Evolutionary conservation across 2,888 invertebrate genomes (phyloP), one percentile per base, ranked within the genome.

Genomic region (Ophonus ardosiacus): DNA sequence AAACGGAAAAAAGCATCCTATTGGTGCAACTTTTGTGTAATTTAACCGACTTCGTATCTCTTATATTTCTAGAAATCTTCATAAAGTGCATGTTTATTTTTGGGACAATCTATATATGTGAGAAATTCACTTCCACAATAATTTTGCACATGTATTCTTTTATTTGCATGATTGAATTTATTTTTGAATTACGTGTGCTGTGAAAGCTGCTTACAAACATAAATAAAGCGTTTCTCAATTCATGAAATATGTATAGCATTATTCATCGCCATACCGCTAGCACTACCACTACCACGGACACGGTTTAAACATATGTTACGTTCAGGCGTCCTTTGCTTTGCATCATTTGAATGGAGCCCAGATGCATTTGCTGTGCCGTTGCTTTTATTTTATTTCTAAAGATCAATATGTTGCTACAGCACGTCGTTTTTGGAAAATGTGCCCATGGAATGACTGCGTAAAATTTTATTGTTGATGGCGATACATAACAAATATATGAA

Each of bases 211-310:
- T 76, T 56, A 56, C 76, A 51, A 21, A 76, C 40, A 71, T 71
- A 71, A 71, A 71, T 71, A 71, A 71, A 71, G 18, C 51, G 40
- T 76, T 76, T 76, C 76, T 76, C 76, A 76, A 76, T 76, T 76
- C 76, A 76, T 76, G 76, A 76, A 76, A 76, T 76, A 76, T 76
- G 43, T 76, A 76, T 56, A 21, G 21, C n/a, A 76, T 76, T 76
- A 56, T 76, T 76, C 76, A 76, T 76, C 51, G 51, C 17, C 56
- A 56, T 31, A 5, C 31, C 31, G 6, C 31, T 31, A 5, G 5
- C 24, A 24, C 3, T 24, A 24, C 24, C 31, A 31, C 4, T 31
- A 31, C 31, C n/a, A 76, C 51, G 43, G 18, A 76, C 76, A 76
- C 76, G 56, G 51, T 76, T 43, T 76, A 24, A 8, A 56, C 76